Base-by-base conservation (phyloP, 2,113 vertebrate genomes). In the Entomyzon cyanotis region DNA sequence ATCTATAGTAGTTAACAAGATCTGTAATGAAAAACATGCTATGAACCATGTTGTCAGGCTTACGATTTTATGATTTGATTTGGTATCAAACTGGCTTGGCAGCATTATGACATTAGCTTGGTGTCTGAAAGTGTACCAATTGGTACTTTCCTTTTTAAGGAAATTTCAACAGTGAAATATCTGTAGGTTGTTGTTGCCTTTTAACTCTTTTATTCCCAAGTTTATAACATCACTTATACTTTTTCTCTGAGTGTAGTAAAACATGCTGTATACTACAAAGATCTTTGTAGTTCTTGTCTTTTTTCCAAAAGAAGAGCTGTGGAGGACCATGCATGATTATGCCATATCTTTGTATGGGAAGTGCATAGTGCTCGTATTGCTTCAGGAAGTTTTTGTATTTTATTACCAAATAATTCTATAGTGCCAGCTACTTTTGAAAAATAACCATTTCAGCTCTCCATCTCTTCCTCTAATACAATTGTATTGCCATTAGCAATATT, bases 341-440 rank as follows among this genome's bases (percentile, higher is more conserved):
- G 84, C 73, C 47, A 4, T 80, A 79, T 94, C n/a, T 96, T 88
- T 59, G 47, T 95, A 87, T 91, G 71, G 84, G 84, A 93, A 97
- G 94, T 89, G 41, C 93, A 77, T 68, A 92, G 76, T 96, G 75
- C 79, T 95, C 96, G 97, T 95, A 90, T 95, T 96, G 94, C 96
- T 98, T 93, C 59, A 81, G 96, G 97, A 97, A 95, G 76, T 93
- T 97, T 97, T 97, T 92, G 69, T 97, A 93, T 88, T 97, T 97
- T 96, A 92, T 98, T 97, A 96, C 96, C 64, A 89, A 95, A 95
- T 97, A 82, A 89, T 87, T 98, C 97, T 96, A 92, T 97, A 97
- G 97, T 96, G 91, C 92, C 95, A 95, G 41, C 84, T 95, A 84
- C 79, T 95, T 97, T 94, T 96, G 95, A 97, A 97, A 98, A 97